Conservation (phyloP, 1,140 invertebrate species). For the Drosophila rufa region DNA sequence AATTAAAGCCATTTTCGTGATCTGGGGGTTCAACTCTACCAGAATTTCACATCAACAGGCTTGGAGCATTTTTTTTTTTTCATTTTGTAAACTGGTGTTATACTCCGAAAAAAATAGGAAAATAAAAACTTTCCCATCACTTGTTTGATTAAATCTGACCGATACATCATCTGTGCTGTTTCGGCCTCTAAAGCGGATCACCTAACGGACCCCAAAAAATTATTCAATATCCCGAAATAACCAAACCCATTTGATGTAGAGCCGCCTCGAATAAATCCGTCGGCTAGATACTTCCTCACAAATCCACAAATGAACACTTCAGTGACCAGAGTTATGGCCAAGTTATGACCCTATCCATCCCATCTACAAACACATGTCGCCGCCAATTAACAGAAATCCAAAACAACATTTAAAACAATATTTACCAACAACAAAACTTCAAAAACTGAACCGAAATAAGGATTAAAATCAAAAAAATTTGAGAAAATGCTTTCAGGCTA, state of each 20-base stretch:
- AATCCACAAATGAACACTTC: slow-evolving; percentile 56
- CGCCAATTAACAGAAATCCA: slow-evolving; percentile 78
- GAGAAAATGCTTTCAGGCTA: slow-evolving; percentile 82
- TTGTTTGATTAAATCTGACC: slow-evolving; percentile 37
- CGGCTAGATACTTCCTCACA: slow-evolving; percentile 72
- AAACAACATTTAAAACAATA: slow-evolving; percentile 76
- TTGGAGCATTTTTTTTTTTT: no score
- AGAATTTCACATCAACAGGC: no score
- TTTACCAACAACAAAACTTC: slow-evolving; percentile 57
- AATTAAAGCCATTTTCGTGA: no score
- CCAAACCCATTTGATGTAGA: slow-evolving; percentile 60
- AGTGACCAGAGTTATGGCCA: slow-evolving; percentile 57
- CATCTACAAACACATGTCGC: slow-evolving; percentile 78
- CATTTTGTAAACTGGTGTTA: no score
- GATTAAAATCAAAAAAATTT: slow-evolving; percentile 74
- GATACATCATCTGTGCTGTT: slow-evolving; percentile 29
- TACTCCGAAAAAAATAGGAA: slow-evolving; percentile 12
- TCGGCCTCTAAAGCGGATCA: slow-evolving; percentile 49
- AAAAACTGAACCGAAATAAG: slow-evolving; percentile 57
- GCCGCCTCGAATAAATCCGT: slow-evolving; percentile 66
- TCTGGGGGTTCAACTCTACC: no score
- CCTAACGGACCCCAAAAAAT: slow-evolving; percentile 39
- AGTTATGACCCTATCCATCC: slow-evolving; percentile 36
- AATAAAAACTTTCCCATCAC: slow-evolving; percentile 47
- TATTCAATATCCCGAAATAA: slow-evolving; percentile 26